A percentile compares a stretch with the other conserved stretches of the same genome.
Conservation (phyloP, 1,140 invertebrate genomes). For the Drosophila carrolli region DNA sequence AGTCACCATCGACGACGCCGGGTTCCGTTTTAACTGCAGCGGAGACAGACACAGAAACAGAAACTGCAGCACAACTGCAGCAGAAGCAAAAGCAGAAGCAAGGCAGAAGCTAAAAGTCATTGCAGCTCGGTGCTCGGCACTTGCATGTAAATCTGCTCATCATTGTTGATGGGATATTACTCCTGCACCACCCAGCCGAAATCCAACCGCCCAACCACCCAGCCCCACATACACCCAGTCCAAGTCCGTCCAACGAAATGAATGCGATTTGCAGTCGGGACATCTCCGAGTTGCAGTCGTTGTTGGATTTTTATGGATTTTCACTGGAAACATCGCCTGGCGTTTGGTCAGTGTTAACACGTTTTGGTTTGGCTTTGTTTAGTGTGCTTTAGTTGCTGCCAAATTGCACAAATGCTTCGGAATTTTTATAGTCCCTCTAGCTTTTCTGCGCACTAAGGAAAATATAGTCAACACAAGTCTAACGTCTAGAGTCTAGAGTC, state of each 20-base stretch:
- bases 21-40: constrained; percentile 41
- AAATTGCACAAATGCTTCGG: constrained; percentile 78
- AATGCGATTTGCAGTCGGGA: constrained; percentile 79
- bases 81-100: constrained; percentile 20
- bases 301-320: constrained; percentile 77
- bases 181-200: constrained; percentile 17
- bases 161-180: constrained; percentile 83
- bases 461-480: constrained; percentile 19
- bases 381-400: constrained; percentile 53
- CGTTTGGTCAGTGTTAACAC: constrained; percentile 65
- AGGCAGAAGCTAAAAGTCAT: constrained; percentile 54
- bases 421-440: constrained; percentile 64
- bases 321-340: constrained; percentile 51
- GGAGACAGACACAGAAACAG: constrained; percentile 17
- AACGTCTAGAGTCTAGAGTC: constrained; percentile 14
- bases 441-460: constrained; percentile 34
- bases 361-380: constrained; percentile 57
- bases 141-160: constrained; percentile 84
- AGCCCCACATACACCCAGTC: neutral
- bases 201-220: neutral
- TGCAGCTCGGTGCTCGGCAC: constrained; percentile 56
- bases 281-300: constrained; percentile 62
- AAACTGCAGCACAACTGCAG: constrained; percentile 19
- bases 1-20: constrained; percentile 34
- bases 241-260: constrained; percentile 45